Evolutionary conservation across 2,113 vertebrate species (phyloP).

Genomic region (Phrynosoma platyrhinos): DNA sequence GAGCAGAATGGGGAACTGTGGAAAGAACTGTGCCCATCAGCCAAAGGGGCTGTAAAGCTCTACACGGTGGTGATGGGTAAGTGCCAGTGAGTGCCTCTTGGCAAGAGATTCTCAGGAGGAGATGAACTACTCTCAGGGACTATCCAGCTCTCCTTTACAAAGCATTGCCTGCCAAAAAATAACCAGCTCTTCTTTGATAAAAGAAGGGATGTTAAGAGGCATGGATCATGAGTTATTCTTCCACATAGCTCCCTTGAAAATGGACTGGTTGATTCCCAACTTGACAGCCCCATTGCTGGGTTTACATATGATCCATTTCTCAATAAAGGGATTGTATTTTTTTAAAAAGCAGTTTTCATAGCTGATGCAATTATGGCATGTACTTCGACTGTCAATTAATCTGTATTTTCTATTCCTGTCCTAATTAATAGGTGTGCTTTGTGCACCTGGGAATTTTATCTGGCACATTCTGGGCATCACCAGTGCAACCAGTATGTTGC

Average conservation of each 20-base stretch:
- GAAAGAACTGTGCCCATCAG: slow-evolving; percentile 89
- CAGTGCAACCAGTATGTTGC: background rate
- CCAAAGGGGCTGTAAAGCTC: slow-evolving; percentile 84
- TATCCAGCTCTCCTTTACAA: background rate
- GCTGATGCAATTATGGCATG: background rate
- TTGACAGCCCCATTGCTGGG: background rate
- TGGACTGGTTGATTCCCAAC: background rate
- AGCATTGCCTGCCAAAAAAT: background rate
- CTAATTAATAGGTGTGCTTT: background rate
- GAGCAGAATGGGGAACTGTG: slow-evolving; percentile 78
- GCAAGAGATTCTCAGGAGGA: background rate
- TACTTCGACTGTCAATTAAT: background rate
- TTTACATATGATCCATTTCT: background rate
- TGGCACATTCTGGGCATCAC: no score
- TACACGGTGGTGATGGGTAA: slow-evolving; percentile 47
- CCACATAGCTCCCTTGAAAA: background rate
- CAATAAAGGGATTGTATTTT: background rate
- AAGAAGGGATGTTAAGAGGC: background rate
- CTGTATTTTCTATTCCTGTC: background rate
- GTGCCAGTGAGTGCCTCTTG: background rate
- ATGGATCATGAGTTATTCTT: background rate
- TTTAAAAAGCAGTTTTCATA: background rate
- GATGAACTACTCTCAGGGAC: background rate
- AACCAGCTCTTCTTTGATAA: background rate
- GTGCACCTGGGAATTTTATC: background rate